Evolutionary conservation across 2,888 invertebrate genomes (phyloP), one percentile per base, ranked within the genome.

Genomic region (Automeris io): DNA sequence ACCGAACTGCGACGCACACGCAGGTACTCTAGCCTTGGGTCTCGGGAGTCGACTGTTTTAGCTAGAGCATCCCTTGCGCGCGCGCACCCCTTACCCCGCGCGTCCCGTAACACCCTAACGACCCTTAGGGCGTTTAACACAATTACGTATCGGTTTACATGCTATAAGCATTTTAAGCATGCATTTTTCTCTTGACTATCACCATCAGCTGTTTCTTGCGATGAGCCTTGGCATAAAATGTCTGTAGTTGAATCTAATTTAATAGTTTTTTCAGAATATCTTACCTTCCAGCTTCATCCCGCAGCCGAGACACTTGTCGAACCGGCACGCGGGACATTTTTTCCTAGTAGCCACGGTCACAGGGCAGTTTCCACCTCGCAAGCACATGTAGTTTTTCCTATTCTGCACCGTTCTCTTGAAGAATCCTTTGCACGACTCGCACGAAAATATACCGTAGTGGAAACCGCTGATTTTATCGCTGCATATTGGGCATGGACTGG

Each of bases 331-430:
- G 0, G 98, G 98, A 64, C 98, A 98, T 74, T 98, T 98, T 72
- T 98, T 98, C 43, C 98, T 88, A 2, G 97, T 98, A 1, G 95
- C 93, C 24, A 97, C 95, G 5, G 95, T 95, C 7, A 98, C 96
- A 16, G 95, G 95, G 78, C 98, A 98, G 54, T 92, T 92, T 0
- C 95, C 95, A 1, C 97, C 96, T 18, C 96, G 88, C 33, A 95
- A 88, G 70, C 98, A 98, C 64, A 96, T 95, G 80, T 98, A 98
- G 73, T 96, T 96, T 87, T 98, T 98, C 54, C 97, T 91, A 74
- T 98, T 98, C 85, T 98, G 98, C n/a, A 98, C 98, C 12, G 98
- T 98, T 44, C 98, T 89, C 79, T 98, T 98, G 88, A 98, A 98
- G 87, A 98, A 98, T 2, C 98, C 98, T 79, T 98, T 98, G 81